phyloP scores from a whole-genome alignment of 2,113 vertebrate species.

The Seriola aureovittata region DNA sequence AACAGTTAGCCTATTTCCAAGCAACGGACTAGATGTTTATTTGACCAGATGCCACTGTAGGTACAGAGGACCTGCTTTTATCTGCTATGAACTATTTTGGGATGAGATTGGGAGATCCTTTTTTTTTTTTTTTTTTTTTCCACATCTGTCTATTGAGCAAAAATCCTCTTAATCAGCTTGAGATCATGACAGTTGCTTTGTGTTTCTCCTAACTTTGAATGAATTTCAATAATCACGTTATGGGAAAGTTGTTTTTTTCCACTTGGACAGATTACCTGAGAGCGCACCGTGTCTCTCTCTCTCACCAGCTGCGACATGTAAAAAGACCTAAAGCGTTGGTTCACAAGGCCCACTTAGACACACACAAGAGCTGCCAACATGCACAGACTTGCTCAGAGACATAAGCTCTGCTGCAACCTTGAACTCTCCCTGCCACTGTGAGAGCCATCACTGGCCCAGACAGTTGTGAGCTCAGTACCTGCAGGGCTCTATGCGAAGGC shows the following conservation, averaged over 20 bases:
- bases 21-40: conserved; percentile 23
- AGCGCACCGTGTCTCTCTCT: conserved; percentile 34
- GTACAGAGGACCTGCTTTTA: conserved; percentile 12
- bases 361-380: conserved; percentile 55
- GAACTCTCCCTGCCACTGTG: conserved; percentile 72
- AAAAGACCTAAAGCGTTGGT: conserved; percentile 65
- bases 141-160: conserved; percentile 15
- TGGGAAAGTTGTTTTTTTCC: conserved; percentile 76
- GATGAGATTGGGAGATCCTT: not conserved
- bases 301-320: conserved; percentile 74
- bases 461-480: conserved; percentile 13
- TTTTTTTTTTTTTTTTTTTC: conserved; percentile 2
- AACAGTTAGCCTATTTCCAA: conserved; percentile 24
- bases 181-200: conserved; percentile 20
- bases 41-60: conserved; percentile 26
- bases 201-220: conserved; percentile 22
- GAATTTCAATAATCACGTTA: conserved; percentile 43
- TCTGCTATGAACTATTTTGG: conserved; percentile 18
- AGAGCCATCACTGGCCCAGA: conserved; percentile 20
- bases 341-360: conserved; percentile 61
- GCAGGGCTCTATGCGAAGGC: conserved; percentile 10
- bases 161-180: conserved; percentile 37
- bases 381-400: conserved; percentile 72
- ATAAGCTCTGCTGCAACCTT: conserved; percentile 69
- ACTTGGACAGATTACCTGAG: conserved; percentile 67